Evolutionary conservation across 92 coral and sea anemone species (phyloP).

Genomic region (Montipora capitata): DNA sequence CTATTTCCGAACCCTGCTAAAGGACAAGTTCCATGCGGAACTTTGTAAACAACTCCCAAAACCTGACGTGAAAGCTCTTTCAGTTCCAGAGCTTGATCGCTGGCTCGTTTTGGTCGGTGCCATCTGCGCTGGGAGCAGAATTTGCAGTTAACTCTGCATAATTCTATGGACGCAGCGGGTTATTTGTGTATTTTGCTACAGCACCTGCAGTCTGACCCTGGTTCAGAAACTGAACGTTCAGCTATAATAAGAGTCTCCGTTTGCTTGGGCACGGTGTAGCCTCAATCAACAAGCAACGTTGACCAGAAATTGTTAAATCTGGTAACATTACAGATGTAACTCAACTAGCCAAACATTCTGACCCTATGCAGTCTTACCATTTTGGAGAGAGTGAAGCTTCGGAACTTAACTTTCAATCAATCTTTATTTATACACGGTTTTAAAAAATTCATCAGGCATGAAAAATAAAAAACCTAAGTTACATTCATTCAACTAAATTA

Average conservation of each 20-base stretch:
- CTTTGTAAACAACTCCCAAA: slow-evolving; percentile 7
- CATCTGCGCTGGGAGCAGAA: slow-evolving; percentile 45
- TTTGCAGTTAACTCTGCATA: slow-evolving; percentile 25
- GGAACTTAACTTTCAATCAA: neutral
- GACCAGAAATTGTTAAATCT: neutral
- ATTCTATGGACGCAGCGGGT: slow-evolving; percentile 49
- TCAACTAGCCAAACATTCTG: slow-evolving; percentile 4
- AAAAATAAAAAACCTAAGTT: no score
- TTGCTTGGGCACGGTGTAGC: slow-evolving; percentile 37
- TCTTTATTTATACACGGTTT: no score
- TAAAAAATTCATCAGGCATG: no score
- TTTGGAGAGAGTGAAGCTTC: slow-evolving; percentile 35
- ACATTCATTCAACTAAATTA: no score
- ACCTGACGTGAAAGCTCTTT: slow-evolving; percentile 29
- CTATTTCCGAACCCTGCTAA: slow-evolving; percentile 34
- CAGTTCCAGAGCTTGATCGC: neutral
- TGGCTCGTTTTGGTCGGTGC: slow-evolving; percentile 33
- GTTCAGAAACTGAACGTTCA: slow-evolving; percentile 17
- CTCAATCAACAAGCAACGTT: neutral
- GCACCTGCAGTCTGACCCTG: neutral
- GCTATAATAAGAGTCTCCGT: slow-evolving; percentile 12
- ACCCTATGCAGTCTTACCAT: slow-evolving; percentile 17
- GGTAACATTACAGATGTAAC: neutral
- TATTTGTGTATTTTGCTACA: neutral
- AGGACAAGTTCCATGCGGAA: slow-evolving; percentile 32